These are phyloP conservation scores for Napeogenes inachia DNA, from an alignment of 2,888 invertebrate species.

Conservation along the genomic window DNA sequence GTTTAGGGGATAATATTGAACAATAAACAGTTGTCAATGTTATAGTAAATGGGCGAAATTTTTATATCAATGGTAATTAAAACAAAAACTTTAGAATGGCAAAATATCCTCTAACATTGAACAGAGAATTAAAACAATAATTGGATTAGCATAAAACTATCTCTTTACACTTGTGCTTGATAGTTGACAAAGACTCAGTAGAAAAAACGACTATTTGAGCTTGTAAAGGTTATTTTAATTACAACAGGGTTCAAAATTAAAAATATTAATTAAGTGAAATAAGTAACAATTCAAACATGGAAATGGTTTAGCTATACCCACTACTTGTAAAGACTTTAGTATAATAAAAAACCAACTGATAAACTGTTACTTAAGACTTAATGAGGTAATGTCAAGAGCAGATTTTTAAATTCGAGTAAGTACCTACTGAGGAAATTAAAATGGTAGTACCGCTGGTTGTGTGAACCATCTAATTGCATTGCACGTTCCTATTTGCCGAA, in stretches of 20 bases:
- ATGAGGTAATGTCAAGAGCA: neutral
- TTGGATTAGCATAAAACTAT: slow-evolving; percentile 17
- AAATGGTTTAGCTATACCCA: no score
- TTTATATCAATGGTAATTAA: neutral
- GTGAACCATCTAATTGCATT: slow-evolving; percentile 17
- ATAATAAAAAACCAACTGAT: no score
- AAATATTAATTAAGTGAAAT: no score
- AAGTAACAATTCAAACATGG: no score
- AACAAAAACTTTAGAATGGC: no score
- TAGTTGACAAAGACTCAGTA: slow-evolving; percentile 21
- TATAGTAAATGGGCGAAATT: neutral
- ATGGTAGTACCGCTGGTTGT: neutral
- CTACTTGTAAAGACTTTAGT: no score
- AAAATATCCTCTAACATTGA: neutral
- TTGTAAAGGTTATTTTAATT: slow-evolving; percentile 16
- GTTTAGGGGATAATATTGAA: neutral
- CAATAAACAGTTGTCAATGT: no score
- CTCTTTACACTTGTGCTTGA: slow-evolving; percentile 13
- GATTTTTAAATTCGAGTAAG: neutral
- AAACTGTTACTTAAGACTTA: neutral
- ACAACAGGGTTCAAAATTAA: no score
- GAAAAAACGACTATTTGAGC: slow-evolving; percentile 12
- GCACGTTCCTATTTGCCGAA: slow-evolving; percentile 16
- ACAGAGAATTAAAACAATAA: slow-evolving; percentile 13
- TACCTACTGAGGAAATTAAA: slow-evolving; percentile 1